phyloP scores from a whole-genome alignment of 1,140 invertebrate genomes.

The Lethocerus indicus region DNA sequence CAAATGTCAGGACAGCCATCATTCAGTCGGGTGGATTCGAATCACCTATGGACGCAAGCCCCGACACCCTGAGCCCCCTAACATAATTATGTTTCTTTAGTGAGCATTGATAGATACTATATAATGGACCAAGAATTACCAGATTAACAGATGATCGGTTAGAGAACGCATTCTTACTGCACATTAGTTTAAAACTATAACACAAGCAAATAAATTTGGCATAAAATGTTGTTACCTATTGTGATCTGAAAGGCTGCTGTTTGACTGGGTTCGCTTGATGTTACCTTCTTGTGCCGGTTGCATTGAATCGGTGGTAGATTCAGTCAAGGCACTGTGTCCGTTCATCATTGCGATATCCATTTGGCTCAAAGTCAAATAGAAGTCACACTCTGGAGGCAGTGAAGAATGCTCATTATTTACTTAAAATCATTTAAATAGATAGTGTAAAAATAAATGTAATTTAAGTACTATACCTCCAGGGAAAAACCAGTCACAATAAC shows the following conservation, averaged over 20 bases:
- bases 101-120: no score
- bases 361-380: conserved; percentile 17
- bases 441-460: not conserved
- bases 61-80: no score
- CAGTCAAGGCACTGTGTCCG: conserved; percentile 17
- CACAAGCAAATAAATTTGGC: no score
- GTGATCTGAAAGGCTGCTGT: conserved; percentile 35
- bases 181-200: no score
- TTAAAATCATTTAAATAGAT: not conserved
- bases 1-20: no score
- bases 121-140: no score
- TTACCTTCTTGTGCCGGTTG: conserved; percentile 12
- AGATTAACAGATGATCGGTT: no score
- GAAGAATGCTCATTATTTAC: not conserved
- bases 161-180: no score
- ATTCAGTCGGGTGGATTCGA: no score
- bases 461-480: conserved; percentile 39
- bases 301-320: conserved; percentile 11
- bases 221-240: conserved; percentile 20
- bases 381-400: conserved; percentile 17
- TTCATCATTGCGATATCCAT: conserved; percentile 5
- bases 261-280: conserved; percentile 46
- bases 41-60: no score
- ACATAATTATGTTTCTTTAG: no score
- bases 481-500: conserved; percentile 74